Evolutionary conservation across 2,888 invertebrate species (phyloP).

Genomic region (Caenorhabditis sinica): DNA sequence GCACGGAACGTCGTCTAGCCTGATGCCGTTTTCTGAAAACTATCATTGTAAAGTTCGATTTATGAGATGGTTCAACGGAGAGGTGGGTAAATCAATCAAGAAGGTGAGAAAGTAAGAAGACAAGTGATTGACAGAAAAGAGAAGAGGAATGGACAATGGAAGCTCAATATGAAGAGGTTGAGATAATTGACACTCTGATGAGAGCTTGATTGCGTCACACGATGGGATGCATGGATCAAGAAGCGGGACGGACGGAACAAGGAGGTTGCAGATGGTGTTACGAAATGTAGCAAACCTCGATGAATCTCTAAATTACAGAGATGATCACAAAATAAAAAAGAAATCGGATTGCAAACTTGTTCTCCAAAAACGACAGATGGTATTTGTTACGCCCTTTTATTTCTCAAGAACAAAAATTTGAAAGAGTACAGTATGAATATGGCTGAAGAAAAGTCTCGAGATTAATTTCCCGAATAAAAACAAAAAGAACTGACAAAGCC

Average conservation of each 20-base stretch:
- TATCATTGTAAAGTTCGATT: slow-evolving; percentile 6
- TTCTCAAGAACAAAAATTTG: no score
- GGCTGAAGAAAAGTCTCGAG: no score
- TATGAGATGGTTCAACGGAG: neutral
- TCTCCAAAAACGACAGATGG: no score
- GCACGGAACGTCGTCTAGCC: slow-evolving; percentile 15
- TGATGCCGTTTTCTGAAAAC: slow-evolving; percentile 55
- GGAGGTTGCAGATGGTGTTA: slow-evolving; percentile 36
- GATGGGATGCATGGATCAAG: slow-evolving; percentile 21
- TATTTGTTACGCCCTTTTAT: no score
- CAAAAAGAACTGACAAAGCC: neutral
- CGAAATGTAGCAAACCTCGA: slow-evolving; percentile 39
- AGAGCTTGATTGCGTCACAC: slow-evolving; percentile 43
- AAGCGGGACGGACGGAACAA: slow-evolving; percentile 19
- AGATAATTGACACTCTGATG: slow-evolving; percentile 19
- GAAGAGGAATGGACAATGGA: slow-evolving; percentile 17
- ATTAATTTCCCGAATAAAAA: neutral
- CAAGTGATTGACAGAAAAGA: slow-evolving; percentile 26
- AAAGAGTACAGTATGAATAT: no score
- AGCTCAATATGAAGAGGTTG: slow-evolving; percentile 1
- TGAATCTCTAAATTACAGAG: slow-evolving; percentile 41
- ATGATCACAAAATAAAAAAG: no score
- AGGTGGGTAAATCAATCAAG: slow-evolving; percentile 54
- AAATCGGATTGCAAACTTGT: no score
- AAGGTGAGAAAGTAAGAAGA: slow-evolving; percentile 26